Base-by-base conservation (phyloP, 2,113 vertebrate species). In the Centropus bengalensis region DNA sequence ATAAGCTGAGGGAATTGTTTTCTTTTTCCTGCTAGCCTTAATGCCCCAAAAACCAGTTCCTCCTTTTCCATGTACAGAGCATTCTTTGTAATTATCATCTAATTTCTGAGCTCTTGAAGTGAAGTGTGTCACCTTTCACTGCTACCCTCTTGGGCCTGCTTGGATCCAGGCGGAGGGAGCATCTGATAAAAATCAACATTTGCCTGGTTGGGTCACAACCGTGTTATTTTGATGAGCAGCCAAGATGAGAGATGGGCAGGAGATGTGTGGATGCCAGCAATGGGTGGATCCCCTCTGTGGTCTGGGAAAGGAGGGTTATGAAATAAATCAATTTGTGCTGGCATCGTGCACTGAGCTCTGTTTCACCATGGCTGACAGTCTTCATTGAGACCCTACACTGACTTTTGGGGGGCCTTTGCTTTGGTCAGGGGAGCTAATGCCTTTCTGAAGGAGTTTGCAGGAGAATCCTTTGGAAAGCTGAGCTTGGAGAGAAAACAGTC, bases 301-400 rank as follows among this genome's bases (percentile, higher is more conserved):
- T 42, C 1, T 1, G 12, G 21, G 21, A 19, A 42, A 16, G n/a
- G 19, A 55, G 18, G 21, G 24, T 59, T 69, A 3, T 26, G 38
- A 15, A 54, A 8, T 18, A 15, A 54, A 8, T 18, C 1, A 3
- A 14, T 52, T 17, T 36, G 23, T 4, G 2, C 40, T 64, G 67
- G 40, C 49, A 36, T 17, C 2, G 0, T 17, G 19, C 6, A 1
- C 7, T 22, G 28, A 74, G 30, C 51, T 44, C 24, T 91, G 81
- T 40, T 52, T 84, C 0, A 0, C 33, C 14, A 2, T 18, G 38
- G 24, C 38, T 1, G 1, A 7, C 24, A 36, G 55, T 28, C 20
- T 36, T 80, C 4, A 0, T 36, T 23, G 66, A 36, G 28, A 32
- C 36, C 47, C 8, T 44, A 9, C 32, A 75, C 18, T 58, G 15